phyloP scores from a whole-genome alignment of 2,113 vertebrate species.

The Dasyurus viverrinus region DNA sequence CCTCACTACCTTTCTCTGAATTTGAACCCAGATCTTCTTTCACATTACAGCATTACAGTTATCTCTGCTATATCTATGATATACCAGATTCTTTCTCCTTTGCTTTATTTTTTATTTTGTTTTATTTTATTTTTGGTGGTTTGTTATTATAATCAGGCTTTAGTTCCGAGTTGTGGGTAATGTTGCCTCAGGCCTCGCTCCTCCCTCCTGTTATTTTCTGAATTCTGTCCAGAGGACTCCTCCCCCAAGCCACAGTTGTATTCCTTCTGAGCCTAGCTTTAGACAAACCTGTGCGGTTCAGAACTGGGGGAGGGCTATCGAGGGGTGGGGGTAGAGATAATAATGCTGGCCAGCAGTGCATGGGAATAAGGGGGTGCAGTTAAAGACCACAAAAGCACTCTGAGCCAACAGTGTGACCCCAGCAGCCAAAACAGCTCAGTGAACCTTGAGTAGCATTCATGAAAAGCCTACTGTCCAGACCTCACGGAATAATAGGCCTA shows the following conservation, averaged over 20 bases:
- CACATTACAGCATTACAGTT: not conserved
- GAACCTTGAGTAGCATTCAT: slow-evolving; percentile 77
- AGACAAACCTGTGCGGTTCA: not conserved
- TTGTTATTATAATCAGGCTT: not conserved
- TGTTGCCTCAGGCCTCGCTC: not conserved
- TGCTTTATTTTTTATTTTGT: not conserved
- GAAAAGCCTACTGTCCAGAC: slow-evolving; percentile 73
- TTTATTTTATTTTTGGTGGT: not conserved
- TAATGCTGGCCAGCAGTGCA: not conserved
- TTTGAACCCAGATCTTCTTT: not conserved
- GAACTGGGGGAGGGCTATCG: not conserved
- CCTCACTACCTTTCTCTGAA: not conserved
- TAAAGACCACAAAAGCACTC: not conserved
- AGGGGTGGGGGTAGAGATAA: not conserved
- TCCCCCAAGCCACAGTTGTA: not conserved
- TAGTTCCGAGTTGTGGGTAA: not conserved
- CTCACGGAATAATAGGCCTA: slow-evolving; percentile 73
- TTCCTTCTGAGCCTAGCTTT: not conserved
- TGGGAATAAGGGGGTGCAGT: not conserved
- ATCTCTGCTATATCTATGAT: not conserved
- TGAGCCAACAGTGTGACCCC: not conserved
- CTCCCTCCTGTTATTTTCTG: not conserved
- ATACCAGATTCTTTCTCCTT: not conserved
- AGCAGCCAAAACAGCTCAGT: slow-evolving; percentile 52
- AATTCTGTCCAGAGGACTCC: not conserved